These are phyloP conservation scores for Cryptus viduatorius DNA, from an alignment of 2,888 invertebrate species.

Conservation along the genomic window DNA sequence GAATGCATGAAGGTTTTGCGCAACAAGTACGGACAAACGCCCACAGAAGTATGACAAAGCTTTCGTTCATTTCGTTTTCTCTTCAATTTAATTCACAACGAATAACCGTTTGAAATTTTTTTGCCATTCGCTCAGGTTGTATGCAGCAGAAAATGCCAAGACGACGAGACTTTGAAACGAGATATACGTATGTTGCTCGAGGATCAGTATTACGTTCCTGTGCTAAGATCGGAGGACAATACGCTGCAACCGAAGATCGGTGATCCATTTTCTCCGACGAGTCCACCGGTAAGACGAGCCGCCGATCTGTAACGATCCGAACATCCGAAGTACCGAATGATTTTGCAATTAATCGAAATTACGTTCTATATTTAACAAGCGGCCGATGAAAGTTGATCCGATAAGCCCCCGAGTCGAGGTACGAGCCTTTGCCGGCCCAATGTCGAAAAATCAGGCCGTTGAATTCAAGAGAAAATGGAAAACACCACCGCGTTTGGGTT, in stretches of 20 bases:
- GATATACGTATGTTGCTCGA: constrained; percentile 88
- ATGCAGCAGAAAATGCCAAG: constrained; percentile 88
- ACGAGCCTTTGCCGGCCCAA: constrained; percentile 96
- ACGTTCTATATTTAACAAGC: constrained; percentile 84
- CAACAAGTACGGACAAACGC: constrained; percentile 92
- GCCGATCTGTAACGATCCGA: neutral
- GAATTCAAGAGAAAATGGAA: constrained; percentile 93
- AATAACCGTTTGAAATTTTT: neutral
- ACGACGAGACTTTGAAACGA: constrained; percentile 84
- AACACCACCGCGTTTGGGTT: constrained; percentile 89
- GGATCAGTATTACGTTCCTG: constrained; percentile 95
- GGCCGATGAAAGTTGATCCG: constrained; percentile 87
- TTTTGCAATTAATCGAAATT: constrained; percentile 15
- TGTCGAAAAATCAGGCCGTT: constrained; percentile 91
- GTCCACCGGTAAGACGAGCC: constrained; percentile 87
- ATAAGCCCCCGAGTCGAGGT: constrained; percentile 91
- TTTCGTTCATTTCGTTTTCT: neutral
- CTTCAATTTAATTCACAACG: neutral
- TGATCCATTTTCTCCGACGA: constrained; percentile 90
- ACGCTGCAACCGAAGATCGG: constrained; percentile 92
- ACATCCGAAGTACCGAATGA: constrained; percentile 34
- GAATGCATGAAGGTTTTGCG: constrained; percentile 90
- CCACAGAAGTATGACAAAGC: constrained; percentile 89
- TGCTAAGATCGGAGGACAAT: constrained; percentile 92
- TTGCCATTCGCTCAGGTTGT: constrained; percentile 88